Evolutionary conservation across 2,113 vertebrate genomes (phyloP).

Genomic region (Emydocephalus ijimae): DNA sequence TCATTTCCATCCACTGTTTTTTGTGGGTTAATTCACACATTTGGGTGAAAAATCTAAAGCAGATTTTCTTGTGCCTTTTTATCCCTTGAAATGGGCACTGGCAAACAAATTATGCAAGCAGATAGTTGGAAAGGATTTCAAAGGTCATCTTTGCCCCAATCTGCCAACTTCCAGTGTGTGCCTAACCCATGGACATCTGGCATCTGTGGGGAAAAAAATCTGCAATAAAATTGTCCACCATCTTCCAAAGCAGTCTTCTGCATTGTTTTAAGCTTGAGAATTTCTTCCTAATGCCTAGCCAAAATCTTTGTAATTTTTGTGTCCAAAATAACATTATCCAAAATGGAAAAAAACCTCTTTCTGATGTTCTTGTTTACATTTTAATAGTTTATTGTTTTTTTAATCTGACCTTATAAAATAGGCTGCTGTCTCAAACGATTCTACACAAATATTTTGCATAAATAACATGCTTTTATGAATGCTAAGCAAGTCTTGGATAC

Average conservation of each 20-base stretch:
- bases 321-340: background rate
- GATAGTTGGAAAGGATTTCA: background rate
- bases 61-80: background rate
- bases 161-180: background rate
- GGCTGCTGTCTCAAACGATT: background rate
- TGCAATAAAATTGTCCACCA: background rate
- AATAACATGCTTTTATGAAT: background rate
- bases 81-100: background rate
- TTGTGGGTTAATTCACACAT: background rate
- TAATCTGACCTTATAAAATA: background rate
- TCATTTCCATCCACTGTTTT: background rate
- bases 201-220: background rate
- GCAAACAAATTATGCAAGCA: background rate
- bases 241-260: background rate
- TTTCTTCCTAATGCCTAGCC: background rate
- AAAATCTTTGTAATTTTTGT: background rate
- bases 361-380: background rate
- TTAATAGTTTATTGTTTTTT: background rate
- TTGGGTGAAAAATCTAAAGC: background rate
- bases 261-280: background rate
- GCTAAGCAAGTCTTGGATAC: background rate
- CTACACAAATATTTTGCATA: background rate
- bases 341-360: background rate
- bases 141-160: background rate
- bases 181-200: background rate